These are phyloP conservation scores for Scleropages formosus DNA, from an alignment of 2,797 vertebrate genomes.

Conservation along the genomic window DNA sequence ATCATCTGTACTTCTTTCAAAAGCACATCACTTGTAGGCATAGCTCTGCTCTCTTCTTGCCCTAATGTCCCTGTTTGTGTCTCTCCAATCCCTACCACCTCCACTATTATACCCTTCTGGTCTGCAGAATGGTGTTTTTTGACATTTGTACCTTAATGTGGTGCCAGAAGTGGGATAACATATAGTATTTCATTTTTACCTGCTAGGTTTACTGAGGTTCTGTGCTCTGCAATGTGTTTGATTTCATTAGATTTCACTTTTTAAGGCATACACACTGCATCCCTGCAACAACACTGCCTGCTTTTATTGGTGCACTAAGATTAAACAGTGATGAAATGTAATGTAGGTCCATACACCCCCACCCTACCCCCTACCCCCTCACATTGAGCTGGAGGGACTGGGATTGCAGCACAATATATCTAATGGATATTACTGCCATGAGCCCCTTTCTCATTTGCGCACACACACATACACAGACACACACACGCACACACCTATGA, in stretches of 20 bases:
- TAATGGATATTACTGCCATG: conserved; percentile 98
- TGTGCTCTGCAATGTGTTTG: conserved; percentile 93
- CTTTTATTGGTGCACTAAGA: conserved; percentile 98
- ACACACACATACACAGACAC: conserved; percentile 42
- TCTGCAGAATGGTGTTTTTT: conserved; percentile 56
- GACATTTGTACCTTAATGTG: conserved; percentile 89
- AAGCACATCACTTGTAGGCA: background rate
- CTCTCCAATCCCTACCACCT: conserved; percentile 45
- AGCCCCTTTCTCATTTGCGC: conserved; percentile 53
- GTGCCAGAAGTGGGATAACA: conserved; percentile 83
- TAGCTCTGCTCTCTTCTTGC: background rate
- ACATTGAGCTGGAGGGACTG: conserved; percentile 94
- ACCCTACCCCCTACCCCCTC: conserved; percentile 61
- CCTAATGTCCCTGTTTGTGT: background rate
- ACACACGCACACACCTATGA: conserved; percentile 28
- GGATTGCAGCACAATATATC: conserved; percentile 98
- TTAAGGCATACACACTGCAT: conserved; percentile 97
- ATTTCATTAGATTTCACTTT: conserved; percentile 99
- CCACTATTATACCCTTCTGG: conserved; percentile 56
- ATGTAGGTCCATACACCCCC: conserved; percentile 83
- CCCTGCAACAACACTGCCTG: conserved; percentile 92
- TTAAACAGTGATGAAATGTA: conserved; percentile 99
- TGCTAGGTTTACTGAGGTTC: conserved; percentile 80
- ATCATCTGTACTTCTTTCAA: background rate
- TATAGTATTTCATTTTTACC: conserved; percentile 91